Percentiles rank a stretch among this genome's conserved stretches.
These are phyloP conservation scores for Macropis europaea DNA, from an alignment of 2,888 invertebrate species.

Conservation along the genomic window DNA sequence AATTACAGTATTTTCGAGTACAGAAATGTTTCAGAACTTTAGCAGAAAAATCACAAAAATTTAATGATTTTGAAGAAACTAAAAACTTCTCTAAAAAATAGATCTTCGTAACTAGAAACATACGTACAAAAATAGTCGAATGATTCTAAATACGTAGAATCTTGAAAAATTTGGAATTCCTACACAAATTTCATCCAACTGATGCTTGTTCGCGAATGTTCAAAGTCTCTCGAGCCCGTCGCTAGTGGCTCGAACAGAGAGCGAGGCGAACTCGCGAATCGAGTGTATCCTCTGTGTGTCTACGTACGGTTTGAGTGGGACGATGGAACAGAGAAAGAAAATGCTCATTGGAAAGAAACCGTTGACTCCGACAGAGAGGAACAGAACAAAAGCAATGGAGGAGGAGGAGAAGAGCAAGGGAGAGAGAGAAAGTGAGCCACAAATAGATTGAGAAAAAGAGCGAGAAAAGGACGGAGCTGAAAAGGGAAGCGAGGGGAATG, in stretches of 20 bases:
- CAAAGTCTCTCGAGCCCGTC: constrained; percentile 21
- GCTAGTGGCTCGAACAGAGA: constrained; percentile 21
- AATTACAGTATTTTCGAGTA: no score
- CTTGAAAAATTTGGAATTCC: no score
- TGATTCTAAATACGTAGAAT: no score
- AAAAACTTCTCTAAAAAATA: no score
- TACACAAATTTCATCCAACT: no score
- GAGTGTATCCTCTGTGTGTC: no score
- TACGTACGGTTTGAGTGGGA: neutral
- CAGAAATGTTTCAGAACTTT: no score
- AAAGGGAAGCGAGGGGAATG: constrained; percentile 45
- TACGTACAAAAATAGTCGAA: no score
- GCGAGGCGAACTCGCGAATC: neutral
- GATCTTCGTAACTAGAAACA: no score
- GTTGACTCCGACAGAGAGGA: constrained; percentile 1
- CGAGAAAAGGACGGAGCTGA: constrained; percentile 42
- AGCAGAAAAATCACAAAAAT: no score
- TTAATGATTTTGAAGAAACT: no score
- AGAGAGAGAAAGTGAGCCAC: constrained; percentile 6
- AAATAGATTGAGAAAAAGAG: constrained; percentile 35
- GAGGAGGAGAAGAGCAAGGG: neutral
- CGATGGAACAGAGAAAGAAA: constrained; percentile 4
- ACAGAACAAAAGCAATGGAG: neutral
- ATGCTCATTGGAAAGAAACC: constrained; percentile 15
- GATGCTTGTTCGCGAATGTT: neutral